Percentiles rank a stretch among this genome's conserved stretches.
Conservation (phyloP, 37 sponge, comb jelly and placozoan genomes). For the Spongia lamella region DNA sequence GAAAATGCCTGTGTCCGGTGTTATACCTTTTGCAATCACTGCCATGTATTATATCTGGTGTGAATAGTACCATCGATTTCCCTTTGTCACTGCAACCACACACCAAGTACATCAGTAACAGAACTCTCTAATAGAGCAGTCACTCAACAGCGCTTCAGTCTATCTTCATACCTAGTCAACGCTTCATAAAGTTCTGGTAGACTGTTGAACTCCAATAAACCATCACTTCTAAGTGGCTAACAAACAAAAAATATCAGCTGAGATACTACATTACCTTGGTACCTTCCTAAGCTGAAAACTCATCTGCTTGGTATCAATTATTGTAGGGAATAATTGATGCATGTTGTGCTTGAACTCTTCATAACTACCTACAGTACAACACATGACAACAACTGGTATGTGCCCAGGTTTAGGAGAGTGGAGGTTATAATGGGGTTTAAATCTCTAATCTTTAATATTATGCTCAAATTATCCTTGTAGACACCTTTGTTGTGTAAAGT, state of each 20-base stretch:
- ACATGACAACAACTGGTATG: no score
- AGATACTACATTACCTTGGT: neutral
- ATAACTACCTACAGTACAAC: constrained; percentile 21
- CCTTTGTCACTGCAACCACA: constrained; percentile 23
- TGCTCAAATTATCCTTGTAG: no score
- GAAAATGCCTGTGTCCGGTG: constrained; percentile 15
- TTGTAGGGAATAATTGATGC: constrained; percentile 58
- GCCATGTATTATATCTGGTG: constrained; percentile 25
- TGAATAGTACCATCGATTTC: constrained; percentile 18
- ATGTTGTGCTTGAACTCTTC: constrained; percentile 67
- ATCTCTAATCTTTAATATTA: no score
- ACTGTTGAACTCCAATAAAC: constrained; percentile 32
- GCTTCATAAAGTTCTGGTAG: constrained; percentile 40
- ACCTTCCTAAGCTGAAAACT: constrained; percentile 62
- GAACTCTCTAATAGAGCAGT: neutral
- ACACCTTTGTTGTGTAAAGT: no score
- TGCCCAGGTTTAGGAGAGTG: no score
- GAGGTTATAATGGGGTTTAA: no score
- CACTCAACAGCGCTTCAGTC: neutral
- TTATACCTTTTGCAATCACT: constrained; percentile 10
- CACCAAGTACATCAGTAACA: neutral
- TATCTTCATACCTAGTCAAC: constrained; percentile 19
- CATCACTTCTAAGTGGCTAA: constrained; percentile 15
- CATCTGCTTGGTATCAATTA: constrained; percentile 82
- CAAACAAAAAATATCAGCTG: neutral